phyloP scores from a whole-genome alignment of 2,797 vertebrate genomes.

The Ibycter americanus region DNA sequence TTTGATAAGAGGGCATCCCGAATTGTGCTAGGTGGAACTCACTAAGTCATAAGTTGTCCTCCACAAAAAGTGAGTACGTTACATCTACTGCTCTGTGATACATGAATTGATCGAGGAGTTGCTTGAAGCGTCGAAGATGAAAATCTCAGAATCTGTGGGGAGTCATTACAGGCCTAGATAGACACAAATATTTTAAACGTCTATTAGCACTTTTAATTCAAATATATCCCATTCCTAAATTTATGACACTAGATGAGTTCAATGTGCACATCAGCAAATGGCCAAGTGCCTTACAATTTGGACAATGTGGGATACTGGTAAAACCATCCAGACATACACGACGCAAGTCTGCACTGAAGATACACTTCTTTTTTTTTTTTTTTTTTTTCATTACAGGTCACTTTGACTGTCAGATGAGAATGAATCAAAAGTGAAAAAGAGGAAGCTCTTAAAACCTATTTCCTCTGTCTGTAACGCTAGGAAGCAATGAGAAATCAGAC shows the following conservation, averaged over 20 bases:
- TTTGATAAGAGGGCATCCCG: neutral
- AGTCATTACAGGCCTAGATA: neutral
- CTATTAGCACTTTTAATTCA: neutral
- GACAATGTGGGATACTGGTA: neutral
- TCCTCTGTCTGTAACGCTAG: neutral
- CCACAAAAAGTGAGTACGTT: rapidly evolving
- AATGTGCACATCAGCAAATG: rapidly evolving
- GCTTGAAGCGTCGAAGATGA: neutral
- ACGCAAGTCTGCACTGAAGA: neutral
- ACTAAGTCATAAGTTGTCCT: neutral
- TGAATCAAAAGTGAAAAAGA: neutral
- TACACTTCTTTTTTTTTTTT: rapidly evolving
- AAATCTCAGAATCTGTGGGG: neutral
- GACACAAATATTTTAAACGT: neutral
- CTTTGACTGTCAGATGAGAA: neutral
- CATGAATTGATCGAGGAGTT: neutral
- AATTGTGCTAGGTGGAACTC: neutral
- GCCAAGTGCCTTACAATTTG: neutral
- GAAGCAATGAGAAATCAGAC: neutral
- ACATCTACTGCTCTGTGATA: neutral
- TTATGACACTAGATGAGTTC: neutral
- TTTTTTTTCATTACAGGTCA: neutral
- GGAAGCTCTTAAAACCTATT: neutral
- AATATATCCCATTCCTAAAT: neutral
- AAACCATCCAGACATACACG: neutral